These are phyloP conservation scores for Cebus imitator DNA, from an alignment of 2,113 vertebrate species.

Conservation along the genomic window DNA sequence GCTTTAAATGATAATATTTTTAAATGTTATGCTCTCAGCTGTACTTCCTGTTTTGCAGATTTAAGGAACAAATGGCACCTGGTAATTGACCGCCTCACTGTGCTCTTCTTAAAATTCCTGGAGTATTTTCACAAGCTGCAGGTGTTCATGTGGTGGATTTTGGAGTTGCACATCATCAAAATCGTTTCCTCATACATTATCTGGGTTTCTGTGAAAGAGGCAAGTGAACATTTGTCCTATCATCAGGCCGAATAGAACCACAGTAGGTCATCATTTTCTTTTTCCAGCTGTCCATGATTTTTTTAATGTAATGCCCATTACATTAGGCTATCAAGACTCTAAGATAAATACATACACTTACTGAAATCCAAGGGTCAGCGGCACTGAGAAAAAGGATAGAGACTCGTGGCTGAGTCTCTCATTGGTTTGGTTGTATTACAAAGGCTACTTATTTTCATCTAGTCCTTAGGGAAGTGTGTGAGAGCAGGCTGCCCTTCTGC, in stretches of 20 bases:
- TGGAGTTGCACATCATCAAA: slow-evolving; percentile 98
- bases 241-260: not conserved
- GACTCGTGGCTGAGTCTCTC: not conserved
- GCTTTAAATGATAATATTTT: not conserved
- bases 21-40: not conserved
- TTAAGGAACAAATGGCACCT: slow-evolving; percentile 97
- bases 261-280: not conserved
- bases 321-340: not conserved
- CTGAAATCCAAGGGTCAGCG: not conserved
- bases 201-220: slow-evolving; percentile 94
- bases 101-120: slow-evolving; percentile 97
- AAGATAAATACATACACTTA: not conserved
- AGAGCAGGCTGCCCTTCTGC: not conserved
- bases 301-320: not conserved
- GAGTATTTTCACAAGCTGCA: slow-evolving; percentile 98
- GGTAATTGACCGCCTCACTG: slow-evolving; percentile 96
- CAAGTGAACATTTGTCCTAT: slow-evolving; percentile 73
- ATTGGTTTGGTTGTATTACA: not conserved
- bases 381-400: not conserved
- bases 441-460: not conserved
- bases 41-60: slow-evolving; percentile 82
- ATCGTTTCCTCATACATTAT: slow-evolving; percentile 97
- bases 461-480: no score
- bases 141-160: slow-evolving; percentile 97
- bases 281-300: not conserved